Evolutionary conservation across 2,113 vertebrate genomes (phyloP).

Genomic region (Oryzias melastigma): DNA sequence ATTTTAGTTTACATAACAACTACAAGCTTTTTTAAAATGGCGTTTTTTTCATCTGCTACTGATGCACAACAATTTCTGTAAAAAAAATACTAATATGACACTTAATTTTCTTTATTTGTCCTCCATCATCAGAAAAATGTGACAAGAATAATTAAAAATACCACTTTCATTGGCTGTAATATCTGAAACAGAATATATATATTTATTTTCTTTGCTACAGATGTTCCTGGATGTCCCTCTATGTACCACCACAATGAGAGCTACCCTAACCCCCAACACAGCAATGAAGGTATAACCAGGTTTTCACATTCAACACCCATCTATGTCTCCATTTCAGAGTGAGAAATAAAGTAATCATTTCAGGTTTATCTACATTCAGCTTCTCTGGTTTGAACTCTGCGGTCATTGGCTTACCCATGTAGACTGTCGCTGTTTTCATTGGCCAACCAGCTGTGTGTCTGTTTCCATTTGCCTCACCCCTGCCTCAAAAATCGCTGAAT

Average conservation of each 20-base stretch:
- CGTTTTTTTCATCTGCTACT: too few relatives aligned
- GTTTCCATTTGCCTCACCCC: slow-evolving; percentile 73
- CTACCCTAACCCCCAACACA: slow-evolving; percentile 76
- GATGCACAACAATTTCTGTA: too few relatives aligned
- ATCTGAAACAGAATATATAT: background rate
- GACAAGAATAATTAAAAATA: too few relatives aligned
- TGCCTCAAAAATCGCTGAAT: slow-evolving; percentile 72
- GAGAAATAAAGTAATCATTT: too few relatives aligned
- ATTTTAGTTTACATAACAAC: too few relatives aligned
- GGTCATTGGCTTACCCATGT: slow-evolving; percentile 69
- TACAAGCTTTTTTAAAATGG: too few relatives aligned
- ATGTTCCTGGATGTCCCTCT: slow-evolving; percentile 87
- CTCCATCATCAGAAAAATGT: too few relatives aligned
- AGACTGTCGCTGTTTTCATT: slow-evolving; percentile 67
- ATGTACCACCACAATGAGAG: slow-evolving; percentile 84
- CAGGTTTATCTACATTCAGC: slow-evolving; percentile 32
- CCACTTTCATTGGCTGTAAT: too few relatives aligned
- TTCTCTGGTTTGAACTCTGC: slow-evolving; percentile 46
- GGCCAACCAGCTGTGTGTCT: slow-evolving; percentile 61
- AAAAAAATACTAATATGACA: too few relatives aligned
- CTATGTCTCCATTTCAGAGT: too few relatives aligned
- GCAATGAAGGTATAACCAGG: slow-evolving; percentile 75
- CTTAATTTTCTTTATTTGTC: too few relatives aligned
- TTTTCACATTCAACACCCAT: too few relatives aligned
- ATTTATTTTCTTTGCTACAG: slow-evolving; percentile 65